Conservation (phyloP, 1,140 invertebrate species). For the Bombus soroeensis region DNA sequence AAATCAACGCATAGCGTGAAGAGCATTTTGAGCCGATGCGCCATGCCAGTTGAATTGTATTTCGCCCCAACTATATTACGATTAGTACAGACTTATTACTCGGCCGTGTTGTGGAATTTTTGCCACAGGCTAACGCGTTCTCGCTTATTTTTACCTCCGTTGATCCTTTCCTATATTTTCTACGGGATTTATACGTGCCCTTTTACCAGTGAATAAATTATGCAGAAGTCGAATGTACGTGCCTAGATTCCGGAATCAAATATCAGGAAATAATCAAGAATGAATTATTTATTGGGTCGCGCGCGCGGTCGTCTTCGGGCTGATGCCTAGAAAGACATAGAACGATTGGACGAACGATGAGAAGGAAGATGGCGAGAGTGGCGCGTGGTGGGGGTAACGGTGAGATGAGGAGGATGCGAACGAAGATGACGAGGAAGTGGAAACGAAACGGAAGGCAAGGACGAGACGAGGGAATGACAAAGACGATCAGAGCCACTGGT, state of each 20-base stretch:
- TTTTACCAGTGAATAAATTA: constrained; percentile 48
- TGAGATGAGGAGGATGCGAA: neutral
- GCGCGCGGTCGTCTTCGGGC: neutral
- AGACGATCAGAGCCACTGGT: neutral
- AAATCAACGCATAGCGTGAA: constrained; percentile 42
- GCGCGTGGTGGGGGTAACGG: neutral
- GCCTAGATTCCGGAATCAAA: constrained; percentile 47
- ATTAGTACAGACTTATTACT: neutral
- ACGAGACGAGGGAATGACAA: no score
- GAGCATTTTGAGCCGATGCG: constrained; percentile 42
- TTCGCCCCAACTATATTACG: neutral
- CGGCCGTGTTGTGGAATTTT: neutral
- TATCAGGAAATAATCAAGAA: constrained; percentile 62
- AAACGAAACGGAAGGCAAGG: neutral
- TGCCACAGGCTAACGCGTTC: neutral
- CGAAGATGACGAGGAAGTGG: neutral
- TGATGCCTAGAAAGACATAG: neutral
- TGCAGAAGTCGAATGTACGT: constrained; percentile 52
- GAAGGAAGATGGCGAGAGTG: neutral
- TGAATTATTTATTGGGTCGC: constrained; percentile 65
- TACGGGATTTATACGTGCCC: constrained; percentile 36
- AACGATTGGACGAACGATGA: neutral
- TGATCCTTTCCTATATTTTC: constrained; percentile 12
- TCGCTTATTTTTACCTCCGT: neutral
- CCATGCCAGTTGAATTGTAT: neutral